Evolutionary conservation across 92 coral and sea anemone species (phyloP).

Genomic region (Porites cylindrica): DNA sequence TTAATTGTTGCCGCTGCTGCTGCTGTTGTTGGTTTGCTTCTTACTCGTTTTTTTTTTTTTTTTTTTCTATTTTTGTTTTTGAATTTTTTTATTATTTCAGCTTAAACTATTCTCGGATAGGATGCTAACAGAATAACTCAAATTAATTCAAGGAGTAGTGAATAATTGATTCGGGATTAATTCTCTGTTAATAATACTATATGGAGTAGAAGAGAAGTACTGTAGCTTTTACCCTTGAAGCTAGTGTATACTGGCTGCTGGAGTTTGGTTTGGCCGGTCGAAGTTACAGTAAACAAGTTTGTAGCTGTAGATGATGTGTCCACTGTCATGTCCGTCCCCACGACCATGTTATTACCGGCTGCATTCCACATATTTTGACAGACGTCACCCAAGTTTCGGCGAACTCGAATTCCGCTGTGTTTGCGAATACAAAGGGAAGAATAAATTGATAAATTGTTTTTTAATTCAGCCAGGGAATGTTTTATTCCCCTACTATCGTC

Average conservation of each 20-base stretch:
- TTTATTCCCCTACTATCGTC: too few relatives aligned
- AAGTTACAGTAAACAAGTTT: constrained; percentile 3
- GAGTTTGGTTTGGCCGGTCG: constrained; percentile 9
- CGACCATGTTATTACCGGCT: constrained; percentile 23
- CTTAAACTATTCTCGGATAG: neutral
- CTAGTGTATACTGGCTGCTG: neutral
- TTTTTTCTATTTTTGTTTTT: too few relatives aligned
- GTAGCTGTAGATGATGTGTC: neutral
- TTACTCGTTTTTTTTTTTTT: too few relatives aligned
- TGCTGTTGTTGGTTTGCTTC: too few relatives aligned
- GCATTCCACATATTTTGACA: constrained; percentile 32
- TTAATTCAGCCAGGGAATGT: too few relatives aligned
- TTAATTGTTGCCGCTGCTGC: too few relatives aligned
- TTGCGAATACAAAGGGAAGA: neutral
- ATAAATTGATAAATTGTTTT: neutral
- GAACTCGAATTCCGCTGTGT: constrained; percentile 27
- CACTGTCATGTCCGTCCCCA: constrained; percentile 33
- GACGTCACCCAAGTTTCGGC: constrained; percentile 22
- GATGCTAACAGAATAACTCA: neutral
- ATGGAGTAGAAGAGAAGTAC: neutral
- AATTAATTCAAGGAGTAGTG: too few relatives aligned
- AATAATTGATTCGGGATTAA: too few relatives aligned
- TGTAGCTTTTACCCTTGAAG: constrained; percentile 18
- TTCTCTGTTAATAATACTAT: too few relatives aligned
- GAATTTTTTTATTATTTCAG: too few relatives aligned